Conservation (phyloP, 2,797 vertebrate genomes). For the Knipowitschia caucasica region DNA sequence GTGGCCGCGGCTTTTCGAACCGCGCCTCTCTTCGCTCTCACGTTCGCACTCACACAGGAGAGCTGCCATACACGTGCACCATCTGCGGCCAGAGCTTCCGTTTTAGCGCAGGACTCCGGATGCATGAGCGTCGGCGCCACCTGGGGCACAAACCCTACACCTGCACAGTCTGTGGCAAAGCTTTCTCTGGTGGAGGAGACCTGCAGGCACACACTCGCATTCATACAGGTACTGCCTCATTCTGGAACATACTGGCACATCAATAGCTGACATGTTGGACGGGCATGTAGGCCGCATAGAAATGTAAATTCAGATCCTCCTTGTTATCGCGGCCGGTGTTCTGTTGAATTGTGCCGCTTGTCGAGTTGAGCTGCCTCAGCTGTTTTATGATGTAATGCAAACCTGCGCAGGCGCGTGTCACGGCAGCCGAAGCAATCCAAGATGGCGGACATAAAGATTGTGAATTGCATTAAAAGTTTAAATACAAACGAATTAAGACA, state of each 20-base stretch:
- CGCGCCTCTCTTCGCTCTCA: background rate
- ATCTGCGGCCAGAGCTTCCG: background rate
- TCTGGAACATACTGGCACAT: background rate
- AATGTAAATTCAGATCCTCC: no score
- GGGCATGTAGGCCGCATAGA: no score
- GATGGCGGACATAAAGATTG: no score
- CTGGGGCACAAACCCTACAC: constrained; percentile 3
- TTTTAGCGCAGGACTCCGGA: background rate
- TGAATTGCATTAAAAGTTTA: no score
- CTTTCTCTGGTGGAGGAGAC: background rate
- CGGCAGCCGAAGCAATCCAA: no score
- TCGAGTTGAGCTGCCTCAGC: no score
- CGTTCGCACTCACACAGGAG: background rate
- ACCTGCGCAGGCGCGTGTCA: no score
- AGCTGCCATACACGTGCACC: background rate
- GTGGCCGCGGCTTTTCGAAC: background rate
- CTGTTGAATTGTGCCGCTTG: background rate
- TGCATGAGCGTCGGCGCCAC: background rate
- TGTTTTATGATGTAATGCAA: no score
- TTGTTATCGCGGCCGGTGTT: no score
- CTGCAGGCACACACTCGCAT: background rate
- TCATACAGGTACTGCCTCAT: background rate
- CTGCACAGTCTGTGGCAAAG: background rate
- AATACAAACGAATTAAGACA: no score
- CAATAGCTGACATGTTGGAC: no score